phyloP scores from a whole-genome alignment of 2,797 vertebrate genomes.

The Delichon dasypus region DNA sequence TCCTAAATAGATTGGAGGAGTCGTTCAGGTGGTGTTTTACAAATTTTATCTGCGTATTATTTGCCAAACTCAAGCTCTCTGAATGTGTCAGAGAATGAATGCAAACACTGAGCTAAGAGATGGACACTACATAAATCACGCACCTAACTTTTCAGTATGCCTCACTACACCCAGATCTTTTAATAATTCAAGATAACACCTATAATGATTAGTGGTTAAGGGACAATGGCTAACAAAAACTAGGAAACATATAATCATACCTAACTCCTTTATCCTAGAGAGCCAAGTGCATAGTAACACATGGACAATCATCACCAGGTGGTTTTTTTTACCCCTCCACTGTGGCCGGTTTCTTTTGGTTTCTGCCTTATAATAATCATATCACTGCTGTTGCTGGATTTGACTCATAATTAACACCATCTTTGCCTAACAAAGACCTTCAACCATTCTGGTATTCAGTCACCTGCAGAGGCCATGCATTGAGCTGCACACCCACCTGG shows the following conservation, averaged over 20 bases:
- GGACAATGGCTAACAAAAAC: neutral
- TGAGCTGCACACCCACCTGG: neutral
- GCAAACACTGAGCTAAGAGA: neutral
- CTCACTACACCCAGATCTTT: neutral
- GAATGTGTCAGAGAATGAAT: neutral
- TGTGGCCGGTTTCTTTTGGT: neutral
- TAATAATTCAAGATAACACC: neutral
- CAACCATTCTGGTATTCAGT: neutral
- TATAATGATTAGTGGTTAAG: neutral
- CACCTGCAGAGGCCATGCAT: neutral
- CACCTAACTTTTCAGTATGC: neutral
- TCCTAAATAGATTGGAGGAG: neutral
- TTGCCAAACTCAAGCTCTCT: neutral
- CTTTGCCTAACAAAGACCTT: neutral
- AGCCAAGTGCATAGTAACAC: neutral
- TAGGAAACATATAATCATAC: neutral
- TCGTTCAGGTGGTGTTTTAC: neutral
- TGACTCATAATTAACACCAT: neutral
- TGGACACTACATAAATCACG: neutral
- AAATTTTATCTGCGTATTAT: neutral
- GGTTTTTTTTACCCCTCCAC: fast-evolving
- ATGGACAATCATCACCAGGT: neutral
- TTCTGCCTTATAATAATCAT: neutral
- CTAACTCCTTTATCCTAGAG: neutral
- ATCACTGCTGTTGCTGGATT: neutral